Evolutionary conservation across 2,113 vertebrate species (phyloP).

Genomic region (Pangasianodon gigas): DNA sequence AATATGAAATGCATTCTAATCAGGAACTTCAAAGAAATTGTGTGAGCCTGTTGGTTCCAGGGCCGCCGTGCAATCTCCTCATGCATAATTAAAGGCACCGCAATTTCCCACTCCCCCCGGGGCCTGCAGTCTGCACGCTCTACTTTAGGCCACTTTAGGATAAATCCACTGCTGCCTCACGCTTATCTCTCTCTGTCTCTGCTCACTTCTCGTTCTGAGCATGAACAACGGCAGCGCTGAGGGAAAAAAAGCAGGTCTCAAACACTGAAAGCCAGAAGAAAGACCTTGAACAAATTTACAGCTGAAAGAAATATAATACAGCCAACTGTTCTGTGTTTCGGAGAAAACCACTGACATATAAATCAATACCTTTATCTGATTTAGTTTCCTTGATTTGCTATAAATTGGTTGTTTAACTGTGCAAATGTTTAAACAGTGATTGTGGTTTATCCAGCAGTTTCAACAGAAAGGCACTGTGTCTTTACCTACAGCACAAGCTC

Average conservation of each 20-base stretch:
- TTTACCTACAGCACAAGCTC: not conserved
- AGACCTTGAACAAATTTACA: slow-evolving; percentile 20
- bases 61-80: slow-evolving; percentile 55
- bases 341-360: not conserved
- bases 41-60: slow-evolving; percentile 60
- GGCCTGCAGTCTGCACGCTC: slow-evolving; percentile 51
- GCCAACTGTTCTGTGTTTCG: not conserved
- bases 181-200: slow-evolving; percentile 29
- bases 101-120: slow-evolving; percentile 54
- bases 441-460: slow-evolving; percentile 38
- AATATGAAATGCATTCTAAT: slow-evolving; percentile 59
- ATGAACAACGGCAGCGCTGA: not conserved
- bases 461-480: not conserved
- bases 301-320: not conserved
- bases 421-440: slow-evolving; percentile 45
- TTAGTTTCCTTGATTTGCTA: slow-evolving; percentile 35
- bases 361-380: slow-evolving; percentile 36
- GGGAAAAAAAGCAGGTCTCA: not conserved
- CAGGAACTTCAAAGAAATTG: slow-evolving; percentile 61
- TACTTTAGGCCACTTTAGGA: slow-evolving; percentile 59
- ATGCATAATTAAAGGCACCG: slow-evolving; percentile 62
- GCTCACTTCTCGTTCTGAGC: not conserved
- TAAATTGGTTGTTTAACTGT: slow-evolving; percentile 45
- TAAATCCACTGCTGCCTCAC: slow-evolving; percentile 54
- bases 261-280: slow-evolving; percentile 12